A percentile compares a stretch with the other conserved stretches of the same genome.
Conservation (phyloP, 2,797 vertebrate species). For the Argyrosomus regius region DNA sequence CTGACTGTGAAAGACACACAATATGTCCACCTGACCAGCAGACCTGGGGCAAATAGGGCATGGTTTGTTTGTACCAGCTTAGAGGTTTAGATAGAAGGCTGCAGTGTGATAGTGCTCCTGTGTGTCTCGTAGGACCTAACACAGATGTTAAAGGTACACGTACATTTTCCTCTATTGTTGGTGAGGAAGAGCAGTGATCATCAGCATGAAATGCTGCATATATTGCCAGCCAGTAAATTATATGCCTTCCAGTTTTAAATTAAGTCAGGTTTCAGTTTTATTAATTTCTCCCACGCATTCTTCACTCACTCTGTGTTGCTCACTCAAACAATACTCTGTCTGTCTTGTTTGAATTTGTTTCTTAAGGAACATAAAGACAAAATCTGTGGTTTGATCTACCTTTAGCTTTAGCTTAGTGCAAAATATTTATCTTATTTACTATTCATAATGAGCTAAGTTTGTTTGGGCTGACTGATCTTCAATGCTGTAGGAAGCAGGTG, state of each 20-base stretch:
- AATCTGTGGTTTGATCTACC: neutral
- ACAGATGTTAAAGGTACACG: neutral
- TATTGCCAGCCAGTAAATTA: neutral
- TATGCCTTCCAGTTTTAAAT: neutral
- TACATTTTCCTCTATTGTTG: neutral
- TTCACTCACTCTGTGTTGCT: neutral
- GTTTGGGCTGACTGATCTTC: neutral
- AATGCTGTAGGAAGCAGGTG: neutral
- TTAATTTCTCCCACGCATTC: neutral
- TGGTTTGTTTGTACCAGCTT: neutral
- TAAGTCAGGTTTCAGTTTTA: neutral
- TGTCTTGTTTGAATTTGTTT: neutral
- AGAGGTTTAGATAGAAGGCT: neutral
- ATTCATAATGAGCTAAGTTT: neutral
- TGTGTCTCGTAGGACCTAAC: neutral
- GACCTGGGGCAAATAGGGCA: conserved; percentile 64
- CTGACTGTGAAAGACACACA: conserved; percentile 49
- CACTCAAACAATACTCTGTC: neutral
- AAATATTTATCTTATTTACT: neutral
- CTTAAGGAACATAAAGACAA: neutral
- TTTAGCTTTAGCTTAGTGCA: neutral
- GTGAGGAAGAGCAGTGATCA: neutral
- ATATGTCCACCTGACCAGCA: conserved; percentile 40
- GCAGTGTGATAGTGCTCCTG: neutral
- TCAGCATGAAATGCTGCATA: neutral